Base-by-base conservation (phyloP, 2,797 vertebrate genomes). In the Acanthurus leucopareius region DNA sequence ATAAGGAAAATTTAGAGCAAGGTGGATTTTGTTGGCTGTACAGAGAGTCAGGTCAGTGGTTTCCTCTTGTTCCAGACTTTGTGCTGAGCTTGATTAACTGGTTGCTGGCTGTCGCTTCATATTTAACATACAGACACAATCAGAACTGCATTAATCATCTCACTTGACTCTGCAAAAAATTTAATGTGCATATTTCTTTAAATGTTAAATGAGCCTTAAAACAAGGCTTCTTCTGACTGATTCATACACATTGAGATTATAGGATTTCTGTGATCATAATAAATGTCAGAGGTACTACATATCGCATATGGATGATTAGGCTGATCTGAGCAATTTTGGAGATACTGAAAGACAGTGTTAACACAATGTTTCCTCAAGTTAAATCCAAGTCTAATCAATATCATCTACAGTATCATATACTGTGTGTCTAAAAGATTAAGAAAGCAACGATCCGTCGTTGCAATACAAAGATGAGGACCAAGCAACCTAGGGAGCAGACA, bases 391-490 rank as follows among this genome's bases (percentile, higher is more conserved):
- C n/a, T 20, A 57, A 9, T 63, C 11, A 56, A 44, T 70, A 11
- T 56, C 16, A 59, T 78, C 69, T 64, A 54, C 32, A 35, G 32
- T 35, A 35, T 35, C 32, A 69, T 32, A 35, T 44, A 10, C 9
- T 57, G n/a, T 44, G 47, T 58, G 35, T 6, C 66, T 78, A 62
- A 82, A 65, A 76, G 81, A 86, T 25, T 77, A 56, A 85, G 51
- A 68, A 61, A 74, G 52, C 67, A 74, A 48, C 65, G 57, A 83
- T 81, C 70, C 72, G 42, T 75, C 71, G 67, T 0, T 52, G 70
- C 20, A 48, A 45, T 38, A 54, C 14, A 59, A 80, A 84, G 63
- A 84, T 44, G 15, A 77, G 82, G 71, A 77, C 64, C 82, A 80
- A 75, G 66, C 79, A 49, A 88, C 60, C 49, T 51, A 79, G 22